A percentile compares a stretch with the other conserved stretches of the same genome.
Evolutionary conservation across 2,888 invertebrate genomes (phyloP).

Genomic region (Hirtodrosophila duncani): DNA sequence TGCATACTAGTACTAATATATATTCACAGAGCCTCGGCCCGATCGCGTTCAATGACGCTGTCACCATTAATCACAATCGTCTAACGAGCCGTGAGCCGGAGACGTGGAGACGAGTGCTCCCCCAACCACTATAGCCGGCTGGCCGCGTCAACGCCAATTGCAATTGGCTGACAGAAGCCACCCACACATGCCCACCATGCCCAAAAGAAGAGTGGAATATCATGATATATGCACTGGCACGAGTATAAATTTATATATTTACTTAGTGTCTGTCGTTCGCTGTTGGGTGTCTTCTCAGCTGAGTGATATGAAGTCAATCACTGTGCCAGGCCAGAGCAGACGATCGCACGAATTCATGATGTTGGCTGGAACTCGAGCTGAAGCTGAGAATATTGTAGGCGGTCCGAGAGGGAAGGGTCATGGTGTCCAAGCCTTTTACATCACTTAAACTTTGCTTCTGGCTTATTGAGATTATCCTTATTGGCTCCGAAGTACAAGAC

Average conservation of each 20-base stretch:
- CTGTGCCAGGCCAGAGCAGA: constrained; percentile 24
- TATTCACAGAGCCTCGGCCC: constrained; percentile 40
- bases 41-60: constrained; percentile 66
- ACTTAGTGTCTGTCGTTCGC: constrained; percentile 24
- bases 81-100: constrained; percentile 8
- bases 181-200: background rate
- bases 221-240: constrained; percentile 43
- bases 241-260: constrained; percentile 41
- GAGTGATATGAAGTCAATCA: constrained; percentile 47
- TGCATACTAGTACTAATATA: constrained; percentile 32
- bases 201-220: constrained; percentile 35
- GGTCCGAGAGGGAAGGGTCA: background rate
- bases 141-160: constrained; percentile 42
- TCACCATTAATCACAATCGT: constrained; percentile 66
- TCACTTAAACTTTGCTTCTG: constrained; percentile 2
- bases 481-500: constrained; percentile 50
- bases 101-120: background rate
- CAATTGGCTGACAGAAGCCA: constrained; percentile 34
- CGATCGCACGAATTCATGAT: background rate
- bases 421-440: background rate
- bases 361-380: constrained; percentile 6
- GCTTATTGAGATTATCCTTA: constrained; percentile 34
- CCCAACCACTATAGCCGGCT: background rate
- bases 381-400: background rate
- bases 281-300: constrained; percentile 36